Conservation (phyloP, 1,140 invertebrate genomes). For the Hermetia illucens region DNA sequence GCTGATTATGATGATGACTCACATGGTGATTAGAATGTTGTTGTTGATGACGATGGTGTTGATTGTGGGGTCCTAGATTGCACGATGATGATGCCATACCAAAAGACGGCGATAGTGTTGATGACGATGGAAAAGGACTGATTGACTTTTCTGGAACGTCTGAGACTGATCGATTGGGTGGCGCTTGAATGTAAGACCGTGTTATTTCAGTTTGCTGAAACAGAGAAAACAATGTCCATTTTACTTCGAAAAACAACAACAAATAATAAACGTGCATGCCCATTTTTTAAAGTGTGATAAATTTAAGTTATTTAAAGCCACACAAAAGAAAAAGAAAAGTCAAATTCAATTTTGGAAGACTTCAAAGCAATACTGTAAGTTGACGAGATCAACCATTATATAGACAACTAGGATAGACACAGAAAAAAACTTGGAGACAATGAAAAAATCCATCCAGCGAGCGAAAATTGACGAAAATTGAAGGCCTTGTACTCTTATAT, state of each 20-base stretch:
- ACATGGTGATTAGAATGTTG: too few species aligned
- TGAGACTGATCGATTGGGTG: conserved; percentile 28
- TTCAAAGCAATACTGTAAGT: too few species aligned
- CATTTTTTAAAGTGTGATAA: conserved; percentile 1
- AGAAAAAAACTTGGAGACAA: too few species aligned
- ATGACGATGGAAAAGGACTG: conserved; percentile 12
- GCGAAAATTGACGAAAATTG: too few species aligned
- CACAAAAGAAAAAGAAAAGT: not conserved
- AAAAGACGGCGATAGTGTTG: conserved; percentile 11
- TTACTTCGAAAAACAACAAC: not conserved
- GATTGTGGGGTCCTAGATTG: conserved; percentile 2
- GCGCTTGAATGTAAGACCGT: conserved; percentile 29
- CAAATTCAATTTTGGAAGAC: not conserved
- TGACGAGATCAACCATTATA: too few species aligned
- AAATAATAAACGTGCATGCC: too few species aligned
- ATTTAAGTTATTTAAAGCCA: not conserved
- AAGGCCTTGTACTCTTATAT: too few species aligned
- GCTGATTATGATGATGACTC: conserved; percentile 2
- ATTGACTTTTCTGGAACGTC: conserved; percentile 29
- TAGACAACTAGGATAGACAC: too few species aligned
- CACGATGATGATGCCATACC: conserved; percentile 1
- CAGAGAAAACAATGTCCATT: too few species aligned
- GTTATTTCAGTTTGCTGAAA: conserved; percentile 27
- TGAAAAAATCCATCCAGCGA: too few species aligned
- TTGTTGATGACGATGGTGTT: conserved; percentile 7